Evolutionary conservation across 2,113 vertebrate species (phyloP), one percentile per base, ranked within the genome.

Genomic region (Oxyura jamaicensis): DNA sequence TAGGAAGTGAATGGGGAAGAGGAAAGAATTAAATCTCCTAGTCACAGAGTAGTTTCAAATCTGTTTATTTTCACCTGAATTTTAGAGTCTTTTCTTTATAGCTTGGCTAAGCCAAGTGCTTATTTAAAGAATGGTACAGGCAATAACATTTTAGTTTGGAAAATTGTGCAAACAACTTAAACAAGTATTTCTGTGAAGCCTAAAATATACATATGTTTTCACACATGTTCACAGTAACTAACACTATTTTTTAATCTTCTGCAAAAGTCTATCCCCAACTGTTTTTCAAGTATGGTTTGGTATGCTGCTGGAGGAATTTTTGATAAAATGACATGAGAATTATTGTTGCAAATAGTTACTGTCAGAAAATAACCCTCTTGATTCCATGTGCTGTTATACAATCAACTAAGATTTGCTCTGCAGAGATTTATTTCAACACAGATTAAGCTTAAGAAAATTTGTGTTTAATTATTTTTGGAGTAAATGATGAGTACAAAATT

Each of bases 101-200:
- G 26, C 9, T 89, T 89, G 23, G 48, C 74, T 93, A 81, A 82
- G 21, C 36, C 25, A 19, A 52, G 39, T 1, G 3, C 8, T 3
- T 85, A 50, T 91, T 87, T 92, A 88, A 94, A 91, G 75, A 89
- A 73, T 17, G 36, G 58, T 73, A 74, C 46, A 86, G 74, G 10
- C 77, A 46, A 67, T 88, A 94, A 90, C 25, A 63, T 88, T 85
- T 77, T 83, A 63, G 65, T 65, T 69, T 6, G 3, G 67, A 87
- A 93, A 95, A 90, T 52, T 75, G 60, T 73, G 72, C 73, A 94
- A 91, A 75, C 11, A 73, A 42, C 66, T 93, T 78, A n/a, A 85
- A 89, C 15, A 67, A 91, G 75, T 74, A 65, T 81, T 97, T 91
- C 90, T 88, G 52, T 91, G 83, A 71, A 91, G 60, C 68, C 82